phyloP scores from a whole-genome alignment of 2,888 invertebrate species.

The Masnerella sp. region DNA sequence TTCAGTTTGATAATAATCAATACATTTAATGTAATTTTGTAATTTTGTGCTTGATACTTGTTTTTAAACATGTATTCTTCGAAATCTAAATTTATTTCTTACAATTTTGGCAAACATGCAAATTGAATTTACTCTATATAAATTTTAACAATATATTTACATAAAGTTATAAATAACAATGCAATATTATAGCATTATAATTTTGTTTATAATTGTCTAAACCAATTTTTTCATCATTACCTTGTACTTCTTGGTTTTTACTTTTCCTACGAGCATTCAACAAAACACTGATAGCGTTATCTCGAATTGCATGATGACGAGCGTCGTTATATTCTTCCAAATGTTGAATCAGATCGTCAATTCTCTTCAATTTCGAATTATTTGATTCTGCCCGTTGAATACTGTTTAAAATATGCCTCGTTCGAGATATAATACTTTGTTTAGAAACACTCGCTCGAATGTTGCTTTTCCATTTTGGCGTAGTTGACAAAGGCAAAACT shows the following conservation, averaged over 20 bases:
- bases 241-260: slow-evolving; percentile 73
- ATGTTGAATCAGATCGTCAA: slow-evolving; percentile 86
- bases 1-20: too few relatives aligned
- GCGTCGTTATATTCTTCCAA: slow-evolving; percentile 87
- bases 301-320: slow-evolving; percentile 86
- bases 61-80: too few relatives aligned
- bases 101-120: too few relatives aligned
- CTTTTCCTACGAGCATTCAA: slow-evolving; percentile 79
- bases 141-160: too few relatives aligned
- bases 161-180: too few relatives aligned
- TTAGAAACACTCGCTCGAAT: slow-evolving; percentile 74
- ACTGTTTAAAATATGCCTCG: slow-evolving; percentile 83
- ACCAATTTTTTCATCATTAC: too few relatives aligned
- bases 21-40: too few relatives aligned
- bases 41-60: too few relatives aligned
- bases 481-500: slow-evolving; percentile 64
- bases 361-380: slow-evolving; percentile 80
- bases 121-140: too few relatives aligned
- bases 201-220: too few relatives aligned
- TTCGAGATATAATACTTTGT: slow-evolving; percentile 82
- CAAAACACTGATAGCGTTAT: slow-evolving; percentile 84
- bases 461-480: slow-evolving; percentile 79
- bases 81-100: too few relatives aligned
- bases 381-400: slow-evolving; percentile 80
- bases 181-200: too few relatives aligned